Evolutionary conservation across 1,140 invertebrate species (phyloP).

Genomic region (Anthonomus grandis): DNA sequence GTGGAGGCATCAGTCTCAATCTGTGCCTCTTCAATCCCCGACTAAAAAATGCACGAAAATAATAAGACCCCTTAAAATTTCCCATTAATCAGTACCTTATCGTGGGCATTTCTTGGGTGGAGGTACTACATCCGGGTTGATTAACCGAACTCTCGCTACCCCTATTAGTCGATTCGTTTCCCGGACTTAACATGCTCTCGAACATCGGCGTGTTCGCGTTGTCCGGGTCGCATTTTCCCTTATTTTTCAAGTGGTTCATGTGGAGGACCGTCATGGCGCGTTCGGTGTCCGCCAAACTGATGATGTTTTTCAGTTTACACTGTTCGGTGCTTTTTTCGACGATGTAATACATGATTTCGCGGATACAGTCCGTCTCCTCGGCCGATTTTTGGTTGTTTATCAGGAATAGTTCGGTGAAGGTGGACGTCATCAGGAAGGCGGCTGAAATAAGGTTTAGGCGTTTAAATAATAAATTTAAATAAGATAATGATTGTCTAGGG

Average conservation of each 20-base stretch:
- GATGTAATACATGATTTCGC: conserved; percentile 42
- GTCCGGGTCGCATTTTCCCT: conserved; percentile 41
- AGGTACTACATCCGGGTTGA: conserved; percentile 13
- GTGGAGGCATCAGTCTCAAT: conserved; percentile 1
- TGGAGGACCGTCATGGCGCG: conserved; percentile 55
- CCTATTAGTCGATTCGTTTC: not conserved
- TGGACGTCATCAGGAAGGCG: conserved; percentile 24
- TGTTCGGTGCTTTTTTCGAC: conserved; percentile 52
- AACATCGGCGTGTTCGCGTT: not conserved
- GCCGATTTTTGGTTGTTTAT: conserved; percentile 36
- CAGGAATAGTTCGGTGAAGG: conserved; percentile 57
- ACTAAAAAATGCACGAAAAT: not conserved
- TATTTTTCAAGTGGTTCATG: conserved; percentile 49
- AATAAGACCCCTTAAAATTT: not conserved
- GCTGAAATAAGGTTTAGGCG: conserved; percentile 23
- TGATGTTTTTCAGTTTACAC: conserved; percentile 49
- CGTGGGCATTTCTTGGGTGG: not conserved
- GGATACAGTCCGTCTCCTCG: conserved; percentile 29
- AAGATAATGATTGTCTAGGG: too few species aligned
- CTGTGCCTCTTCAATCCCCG: not conserved
- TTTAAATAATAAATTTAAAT: too few species aligned
- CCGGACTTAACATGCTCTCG: not conserved
- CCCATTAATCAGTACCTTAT: not conserved
- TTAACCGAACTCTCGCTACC: not conserved
- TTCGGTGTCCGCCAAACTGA: conserved; percentile 54